Percentiles rank a stretch among this genome's conserved stretches.
These are phyloP conservation scores for Drosophila tripunctata DNA, from an alignment of 2,888 invertebrate genomes.

Conservation along the genomic window DNA sequence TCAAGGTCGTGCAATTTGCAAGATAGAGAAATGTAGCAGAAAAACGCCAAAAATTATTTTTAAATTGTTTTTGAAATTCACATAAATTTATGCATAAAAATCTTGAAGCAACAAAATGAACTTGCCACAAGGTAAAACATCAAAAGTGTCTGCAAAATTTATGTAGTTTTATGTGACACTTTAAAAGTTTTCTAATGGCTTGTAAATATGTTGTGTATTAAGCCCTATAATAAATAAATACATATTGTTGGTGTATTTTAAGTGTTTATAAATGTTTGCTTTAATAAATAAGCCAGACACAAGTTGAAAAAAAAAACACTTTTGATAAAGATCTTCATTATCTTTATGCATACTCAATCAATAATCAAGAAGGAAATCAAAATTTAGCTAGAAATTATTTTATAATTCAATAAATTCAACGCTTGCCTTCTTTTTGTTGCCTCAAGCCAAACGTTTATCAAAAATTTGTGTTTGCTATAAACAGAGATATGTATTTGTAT, in stretches of 20 bases:
- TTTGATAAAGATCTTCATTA: neutral
- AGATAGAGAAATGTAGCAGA: slow-evolving; percentile 35
- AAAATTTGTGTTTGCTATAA: neutral
- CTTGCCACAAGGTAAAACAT: slow-evolving; percentile 38
- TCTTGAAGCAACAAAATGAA: slow-evolving; percentile 22
- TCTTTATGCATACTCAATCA: neutral
- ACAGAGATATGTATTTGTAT: neutral
- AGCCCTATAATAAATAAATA: slow-evolving; percentile 23
- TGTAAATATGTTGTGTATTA: slow-evolving; percentile 30
- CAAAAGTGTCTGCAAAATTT: slow-evolving; percentile 10
- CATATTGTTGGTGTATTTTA: neutral
- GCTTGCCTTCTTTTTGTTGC: neutral
- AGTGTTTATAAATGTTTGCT: neutral
- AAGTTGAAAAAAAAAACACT: neutral
- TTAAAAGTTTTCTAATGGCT: slow-evolving; percentile 52
- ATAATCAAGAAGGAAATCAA: neutral
- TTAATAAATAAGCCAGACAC: neutral
- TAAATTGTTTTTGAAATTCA: slow-evolving; percentile 14
- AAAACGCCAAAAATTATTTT: slow-evolving; percentile 20
- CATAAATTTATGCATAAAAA: slow-evolving; percentile 5
- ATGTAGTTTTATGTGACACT: slow-evolving; percentile 32
- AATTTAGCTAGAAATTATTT: neutral
- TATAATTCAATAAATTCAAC: neutral
- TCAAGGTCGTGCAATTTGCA: slow-evolving; percentile 73
- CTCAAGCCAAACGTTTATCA: slow-evolving; percentile 1